Evolutionary conservation across 2,113 vertebrate species (phyloP).

Genomic region (Emydura subglobosa): DNA sequence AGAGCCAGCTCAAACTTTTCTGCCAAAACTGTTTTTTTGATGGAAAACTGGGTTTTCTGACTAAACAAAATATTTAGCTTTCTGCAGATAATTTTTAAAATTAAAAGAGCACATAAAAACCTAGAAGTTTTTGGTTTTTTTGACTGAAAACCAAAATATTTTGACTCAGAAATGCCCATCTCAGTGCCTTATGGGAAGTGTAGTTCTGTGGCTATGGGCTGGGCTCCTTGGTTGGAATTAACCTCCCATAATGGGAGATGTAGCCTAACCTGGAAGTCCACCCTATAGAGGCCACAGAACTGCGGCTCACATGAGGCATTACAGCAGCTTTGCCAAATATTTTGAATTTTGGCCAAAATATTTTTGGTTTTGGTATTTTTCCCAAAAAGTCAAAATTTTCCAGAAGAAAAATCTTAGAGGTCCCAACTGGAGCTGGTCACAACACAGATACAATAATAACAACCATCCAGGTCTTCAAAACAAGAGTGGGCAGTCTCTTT

Average conservation of each 20-base stretch:
- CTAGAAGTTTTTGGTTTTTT: too few species aligned
- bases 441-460: not conserved
- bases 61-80: not conserved
- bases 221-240: not conserved
- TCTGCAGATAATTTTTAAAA: not conserved
- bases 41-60: not conserved
- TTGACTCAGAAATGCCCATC: not conserved
- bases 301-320: too few species aligned
- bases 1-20: not conserved
- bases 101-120: too few species aligned
- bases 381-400: not conserved
- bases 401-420: not conserved
- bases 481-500: not conserved
- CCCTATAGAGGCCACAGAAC: too few species aligned
- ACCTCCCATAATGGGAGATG: not conserved
- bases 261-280: too few species aligned
- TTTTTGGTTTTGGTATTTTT: not conserved
- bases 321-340: too few species aligned
- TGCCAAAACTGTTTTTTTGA: not conserved
- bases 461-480: not conserved
- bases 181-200: not conserved
- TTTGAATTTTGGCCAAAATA: not conserved
- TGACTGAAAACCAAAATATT: too few species aligned
- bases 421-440: not conserved
- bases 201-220: not conserved